Percentiles rank a stretch among this genome's conserved stretches.
Evolutionary conservation across 2,797 vertebrate species (phyloP).

Genomic region (Silurus lanzhouensis): DNA sequence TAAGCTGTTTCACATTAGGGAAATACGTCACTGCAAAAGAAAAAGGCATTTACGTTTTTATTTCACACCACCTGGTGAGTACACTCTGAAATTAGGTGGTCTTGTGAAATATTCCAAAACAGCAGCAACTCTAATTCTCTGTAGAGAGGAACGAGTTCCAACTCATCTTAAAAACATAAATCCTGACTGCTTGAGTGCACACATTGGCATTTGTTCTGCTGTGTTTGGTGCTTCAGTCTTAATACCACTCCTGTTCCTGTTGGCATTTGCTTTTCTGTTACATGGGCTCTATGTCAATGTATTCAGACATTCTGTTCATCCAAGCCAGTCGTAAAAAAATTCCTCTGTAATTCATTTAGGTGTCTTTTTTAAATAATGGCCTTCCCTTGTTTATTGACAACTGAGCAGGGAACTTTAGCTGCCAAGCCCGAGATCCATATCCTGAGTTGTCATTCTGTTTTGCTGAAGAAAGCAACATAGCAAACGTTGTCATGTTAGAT

Average conservation of each 20-base stretch:
- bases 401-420: constrained; percentile 61
- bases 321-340: constrained; percentile 32
- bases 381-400: constrained; percentile 60
- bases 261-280: constrained; percentile 42
- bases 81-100: constrained; percentile 17
- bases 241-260: constrained; percentile 47
- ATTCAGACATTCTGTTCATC: constrained; percentile 34
- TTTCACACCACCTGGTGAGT: constrained; percentile 36
- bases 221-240: constrained; percentile 33
- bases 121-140: constrained; percentile 44
- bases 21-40: not conserved
- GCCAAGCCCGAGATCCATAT: constrained; percentile 69
- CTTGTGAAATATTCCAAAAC: constrained; percentile 42
- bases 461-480: constrained; percentile 76
- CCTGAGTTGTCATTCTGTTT: constrained; percentile 75
- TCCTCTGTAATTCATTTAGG: constrained; percentile 46
- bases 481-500: constrained; percentile 75
- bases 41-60: not conserved
- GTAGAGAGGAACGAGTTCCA: constrained; percentile 49
- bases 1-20: not conserved
- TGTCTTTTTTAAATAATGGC: constrained; percentile 55
- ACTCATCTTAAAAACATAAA: constrained; percentile 64
- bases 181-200: constrained; percentile 67
- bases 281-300: constrained; percentile 35
- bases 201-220: constrained; percentile 64